phyloP scores from a whole-genome alignment of 1,140 invertebrate species.

The Nymphalis io region DNA sequence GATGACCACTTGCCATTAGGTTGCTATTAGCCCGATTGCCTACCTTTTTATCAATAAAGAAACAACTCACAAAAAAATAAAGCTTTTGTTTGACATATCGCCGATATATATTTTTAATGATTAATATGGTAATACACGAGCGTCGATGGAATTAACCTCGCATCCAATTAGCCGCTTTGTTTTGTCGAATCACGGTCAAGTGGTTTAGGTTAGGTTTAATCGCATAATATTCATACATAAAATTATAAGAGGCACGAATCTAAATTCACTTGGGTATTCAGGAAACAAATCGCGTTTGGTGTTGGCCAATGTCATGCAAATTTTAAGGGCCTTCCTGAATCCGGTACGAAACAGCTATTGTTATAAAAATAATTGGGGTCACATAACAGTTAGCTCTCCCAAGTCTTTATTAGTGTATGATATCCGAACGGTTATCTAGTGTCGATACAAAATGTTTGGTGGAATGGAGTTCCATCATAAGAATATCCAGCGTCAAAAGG shows the following conservation, averaged over 20 bases:
- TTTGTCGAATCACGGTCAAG: conserved; percentile 22
- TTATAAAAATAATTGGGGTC: conserved; percentile 74
- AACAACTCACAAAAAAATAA: no score
- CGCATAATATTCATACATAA: conserved; percentile 54
- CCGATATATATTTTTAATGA: background rate
- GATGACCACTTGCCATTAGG: no score
- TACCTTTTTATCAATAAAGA: no score
- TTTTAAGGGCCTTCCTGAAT: conserved; percentile 57
- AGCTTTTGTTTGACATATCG: no score
- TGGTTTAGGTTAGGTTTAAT: conserved; percentile 16
- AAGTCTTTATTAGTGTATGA: conserved; percentile 47
- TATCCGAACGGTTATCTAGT: conserved; percentile 22
- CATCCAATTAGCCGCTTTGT: conserved; percentile 26
- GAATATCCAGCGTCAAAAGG: no score
- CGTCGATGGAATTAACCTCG: conserved; percentile 10
- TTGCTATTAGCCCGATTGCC: no score
- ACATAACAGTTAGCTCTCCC: conserved; percentile 46
- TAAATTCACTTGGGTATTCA: conserved; percentile 52
- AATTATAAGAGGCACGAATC: conserved; percentile 46
- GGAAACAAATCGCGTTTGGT: conserved; percentile 64
- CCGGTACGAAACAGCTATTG: conserved; percentile 65
- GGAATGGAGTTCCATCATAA: no score
- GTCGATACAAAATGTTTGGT: no score
- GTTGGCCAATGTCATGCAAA: conserved; percentile 72
- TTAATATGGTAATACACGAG: conserved; percentile 4